Percentiles rank a stretch among this genome's conserved stretches.
Evolutionary conservation across 2,113 vertebrate species (phyloP).

Genomic region (Salvelinus alpinus): DNA sequence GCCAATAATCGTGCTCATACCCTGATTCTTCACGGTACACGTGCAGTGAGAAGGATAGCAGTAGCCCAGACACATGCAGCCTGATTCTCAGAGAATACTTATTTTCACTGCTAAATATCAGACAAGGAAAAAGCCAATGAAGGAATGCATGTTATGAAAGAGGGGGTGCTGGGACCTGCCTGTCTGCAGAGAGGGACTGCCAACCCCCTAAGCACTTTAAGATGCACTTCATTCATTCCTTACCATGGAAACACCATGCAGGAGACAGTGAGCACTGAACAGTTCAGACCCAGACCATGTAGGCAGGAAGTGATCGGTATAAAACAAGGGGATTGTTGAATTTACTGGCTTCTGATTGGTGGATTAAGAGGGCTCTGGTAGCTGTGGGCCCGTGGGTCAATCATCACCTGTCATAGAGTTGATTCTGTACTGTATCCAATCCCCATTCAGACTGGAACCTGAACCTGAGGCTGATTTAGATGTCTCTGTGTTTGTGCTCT

Average conservation of each 20-base stretch:
- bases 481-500: neutral
- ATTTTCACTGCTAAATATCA: conserved; percentile 6
- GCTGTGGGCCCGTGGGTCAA: neutral
- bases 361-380: conserved; percentile 5
- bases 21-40: conserved; percentile 28
- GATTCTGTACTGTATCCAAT: neutral
- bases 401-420: neutral
- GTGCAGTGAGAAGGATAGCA: conserved; percentile 22
- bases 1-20: conserved; percentile 29
- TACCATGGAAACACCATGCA: conserved; percentile 21
- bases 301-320: neutral
- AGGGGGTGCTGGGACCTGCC: neutral
- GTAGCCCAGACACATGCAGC: conserved; percentile 31
- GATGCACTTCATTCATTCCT: conserved; percentile 30
- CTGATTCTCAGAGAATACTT: neutral
- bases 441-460: neutral
- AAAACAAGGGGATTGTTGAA: neutral
- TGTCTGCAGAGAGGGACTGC: neutral
- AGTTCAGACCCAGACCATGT: neutral
- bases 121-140: neutral
- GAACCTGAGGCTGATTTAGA: neutral
- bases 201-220: conserved; percentile 23
- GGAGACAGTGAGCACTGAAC: neutral
- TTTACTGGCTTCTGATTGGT: conserved; percentile 12
- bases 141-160: neutral